These are phyloP conservation scores for Gobionotothen gibberifrons DNA, from an alignment of 2,797 vertebrate genomes.

Conservation along the genomic window DNA sequence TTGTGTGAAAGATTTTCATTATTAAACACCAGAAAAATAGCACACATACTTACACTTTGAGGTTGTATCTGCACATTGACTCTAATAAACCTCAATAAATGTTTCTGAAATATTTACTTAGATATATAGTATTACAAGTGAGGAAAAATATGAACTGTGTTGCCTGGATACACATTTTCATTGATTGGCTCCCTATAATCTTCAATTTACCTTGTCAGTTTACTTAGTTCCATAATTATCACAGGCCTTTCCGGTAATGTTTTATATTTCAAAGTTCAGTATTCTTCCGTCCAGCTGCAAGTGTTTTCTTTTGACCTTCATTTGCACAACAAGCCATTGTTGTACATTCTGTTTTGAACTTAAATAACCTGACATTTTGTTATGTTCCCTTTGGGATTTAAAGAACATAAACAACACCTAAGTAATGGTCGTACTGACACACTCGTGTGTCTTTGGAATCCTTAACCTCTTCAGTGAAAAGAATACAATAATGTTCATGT, in stretches of 20 bases:
- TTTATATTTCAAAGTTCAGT: background rate
- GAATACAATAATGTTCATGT: slow-evolving; percentile 64
- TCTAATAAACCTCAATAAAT: slow-evolving; percentile 16
- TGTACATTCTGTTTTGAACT: slow-evolving; percentile 62
- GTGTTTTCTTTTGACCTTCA: slow-evolving; percentile 62
- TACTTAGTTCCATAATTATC: background rate
- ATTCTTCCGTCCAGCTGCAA: slow-evolving; percentile 54
- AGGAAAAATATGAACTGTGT: background rate
- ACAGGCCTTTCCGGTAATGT: slow-evolving; percentile 1
- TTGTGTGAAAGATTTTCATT: slow-evolving; percentile 15
- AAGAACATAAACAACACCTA: slow-evolving; percentile 79
- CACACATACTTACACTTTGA: background rate
- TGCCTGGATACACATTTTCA: background rate
- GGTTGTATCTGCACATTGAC: background rate
- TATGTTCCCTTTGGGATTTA: slow-evolving; percentile 74
- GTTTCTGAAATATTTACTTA: background rate
- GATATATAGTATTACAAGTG: background rate
- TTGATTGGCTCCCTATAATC: background rate
- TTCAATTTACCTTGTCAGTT: background rate
- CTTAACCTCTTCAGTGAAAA: slow-evolving; percentile 61
- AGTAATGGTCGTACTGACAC: slow-evolving; percentile 35
- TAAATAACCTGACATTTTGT: slow-evolving; percentile 57
- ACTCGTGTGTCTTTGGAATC: slow-evolving; percentile 50
- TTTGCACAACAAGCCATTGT: slow-evolving; percentile 48
- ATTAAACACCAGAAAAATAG: background rate